A percentile compares a stretch with the other conserved stretches of the same genome.
phyloP scores from a whole-genome alignment of 2,797 vertebrate species.

The Setipinna tenuifilis region DNA sequence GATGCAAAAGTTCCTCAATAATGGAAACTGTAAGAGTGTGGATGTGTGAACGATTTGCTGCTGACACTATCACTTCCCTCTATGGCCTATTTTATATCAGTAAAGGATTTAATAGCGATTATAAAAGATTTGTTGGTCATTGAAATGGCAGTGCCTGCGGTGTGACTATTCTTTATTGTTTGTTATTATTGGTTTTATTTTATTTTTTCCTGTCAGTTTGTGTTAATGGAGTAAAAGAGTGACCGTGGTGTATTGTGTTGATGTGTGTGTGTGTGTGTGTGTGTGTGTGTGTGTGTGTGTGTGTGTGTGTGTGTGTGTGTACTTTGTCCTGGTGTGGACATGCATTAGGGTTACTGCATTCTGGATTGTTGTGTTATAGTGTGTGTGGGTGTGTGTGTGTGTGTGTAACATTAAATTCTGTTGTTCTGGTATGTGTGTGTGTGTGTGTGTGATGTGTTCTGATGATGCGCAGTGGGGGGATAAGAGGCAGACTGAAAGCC shows the following conservation, averaged over 20 bases:
- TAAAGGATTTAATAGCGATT: background rate
- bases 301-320: background rate
- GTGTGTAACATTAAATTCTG: too few relatives aligned
- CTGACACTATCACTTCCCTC: background rate
- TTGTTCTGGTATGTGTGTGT: background rate
- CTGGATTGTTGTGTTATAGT: too few relatives aligned
- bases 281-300: background rate
- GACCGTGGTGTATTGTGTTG: background rate
- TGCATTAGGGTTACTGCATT: too few relatives aligned
- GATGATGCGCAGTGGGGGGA: conserved; percentile 66
- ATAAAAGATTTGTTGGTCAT: background rate
- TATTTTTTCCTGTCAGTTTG: background rate
- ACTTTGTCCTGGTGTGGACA: background rate
- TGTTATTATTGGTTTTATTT: background rate
- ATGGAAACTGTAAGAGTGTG: too few relatives aligned
- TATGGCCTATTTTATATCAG: background rate
- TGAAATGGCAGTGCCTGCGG: background rate
- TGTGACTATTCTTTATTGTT: background rate
- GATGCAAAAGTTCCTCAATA: too few relatives aligned
- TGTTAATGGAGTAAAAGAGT: background rate
- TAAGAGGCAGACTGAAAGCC: conserved; percentile 67
- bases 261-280: background rate
- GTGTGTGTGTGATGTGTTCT: conserved; percentile 45
- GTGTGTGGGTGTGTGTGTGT: too few relatives aligned
- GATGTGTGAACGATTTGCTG: background rate